Evolutionary conservation across 2,888 invertebrate genomes (phyloP).

Genomic region (Volucella zonaria): DNA sequence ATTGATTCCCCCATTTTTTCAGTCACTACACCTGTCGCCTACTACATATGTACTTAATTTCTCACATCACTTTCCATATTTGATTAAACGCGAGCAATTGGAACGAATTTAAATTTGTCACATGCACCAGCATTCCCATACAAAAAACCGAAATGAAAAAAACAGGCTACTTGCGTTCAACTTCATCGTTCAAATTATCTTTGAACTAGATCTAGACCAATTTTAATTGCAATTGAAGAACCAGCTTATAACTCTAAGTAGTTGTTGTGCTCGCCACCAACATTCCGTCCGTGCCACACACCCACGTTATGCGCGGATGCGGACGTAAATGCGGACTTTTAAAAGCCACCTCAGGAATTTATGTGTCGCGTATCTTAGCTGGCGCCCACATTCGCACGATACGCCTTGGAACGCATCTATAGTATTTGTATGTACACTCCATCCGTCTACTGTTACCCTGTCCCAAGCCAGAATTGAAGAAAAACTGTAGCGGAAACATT

Average conservation of each 20-base stretch:
- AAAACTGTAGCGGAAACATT: constrained; percentile 67
- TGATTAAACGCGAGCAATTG: constrained; percentile 31
- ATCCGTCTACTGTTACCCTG: constrained; percentile 3
- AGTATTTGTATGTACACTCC: background rate
- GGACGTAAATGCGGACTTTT: constrained; percentile 22
- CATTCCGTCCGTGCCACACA: constrained; percentile 67
- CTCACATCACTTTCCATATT: constrained; percentile 49
- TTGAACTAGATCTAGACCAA: constrained; percentile 69
- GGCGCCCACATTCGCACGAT: constrained; percentile 72
- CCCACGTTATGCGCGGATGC: constrained; percentile 35
- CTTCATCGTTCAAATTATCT: constrained; percentile 50
- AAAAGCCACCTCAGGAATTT: constrained; percentile 63
- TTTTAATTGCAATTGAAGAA: constrained; percentile 61
- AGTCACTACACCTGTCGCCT: constrained; percentile 44
- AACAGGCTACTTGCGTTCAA: background rate
- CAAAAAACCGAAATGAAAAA: constrained; percentile 2
- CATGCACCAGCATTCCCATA: constrained; percentile 27
- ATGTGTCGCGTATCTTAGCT: constrained; percentile 58
- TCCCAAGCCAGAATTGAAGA: constrained; percentile 15
- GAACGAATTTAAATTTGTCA: constrained; percentile 65
- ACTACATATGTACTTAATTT: constrained; percentile 18
- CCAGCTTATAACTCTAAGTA: constrained; percentile 38
- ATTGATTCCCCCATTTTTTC: constrained; percentile 20
- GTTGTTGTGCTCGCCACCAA: constrained; percentile 49
- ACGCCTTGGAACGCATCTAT: constrained; percentile 70